Conservation (phyloP, 2,797 vertebrate species). For the Gambelia wislizenii region DNA sequence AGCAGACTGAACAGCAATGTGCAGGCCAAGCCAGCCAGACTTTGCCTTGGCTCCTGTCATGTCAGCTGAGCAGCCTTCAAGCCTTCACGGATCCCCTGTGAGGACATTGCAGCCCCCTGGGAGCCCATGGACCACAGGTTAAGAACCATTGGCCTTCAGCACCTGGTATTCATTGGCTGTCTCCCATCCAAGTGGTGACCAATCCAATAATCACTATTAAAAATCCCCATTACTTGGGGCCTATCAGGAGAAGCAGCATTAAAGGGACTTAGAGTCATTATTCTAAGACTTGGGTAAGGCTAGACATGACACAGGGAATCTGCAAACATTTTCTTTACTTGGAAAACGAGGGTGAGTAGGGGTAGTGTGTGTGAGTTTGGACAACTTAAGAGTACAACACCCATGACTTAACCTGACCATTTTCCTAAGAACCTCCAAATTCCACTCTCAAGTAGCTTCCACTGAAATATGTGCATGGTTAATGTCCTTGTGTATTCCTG, state of each 20-base stretch:
- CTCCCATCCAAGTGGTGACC: no score
- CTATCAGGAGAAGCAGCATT: background rate
- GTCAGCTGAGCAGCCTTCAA: no score
- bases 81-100: no score
- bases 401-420: background rate
- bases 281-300: background rate
- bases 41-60: no score
- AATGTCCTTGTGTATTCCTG: background rate
- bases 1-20: no score
- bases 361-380: background rate
- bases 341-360: background rate
- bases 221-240: background rate
- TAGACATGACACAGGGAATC: background rate
- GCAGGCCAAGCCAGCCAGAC: no score
- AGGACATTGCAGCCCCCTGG: no score
- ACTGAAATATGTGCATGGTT: background rate
- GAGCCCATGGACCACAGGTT: no score
- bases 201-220: background rate
- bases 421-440: background rate
- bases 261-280: background rate
- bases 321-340: background rate
- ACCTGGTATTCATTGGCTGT: no score
- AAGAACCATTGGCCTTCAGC: no score
- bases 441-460: background rate
- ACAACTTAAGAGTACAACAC: no score